Evolutionary conservation across 2,888 invertebrate genomes (phyloP).

Genomic region (Apodemia zela): DNA sequence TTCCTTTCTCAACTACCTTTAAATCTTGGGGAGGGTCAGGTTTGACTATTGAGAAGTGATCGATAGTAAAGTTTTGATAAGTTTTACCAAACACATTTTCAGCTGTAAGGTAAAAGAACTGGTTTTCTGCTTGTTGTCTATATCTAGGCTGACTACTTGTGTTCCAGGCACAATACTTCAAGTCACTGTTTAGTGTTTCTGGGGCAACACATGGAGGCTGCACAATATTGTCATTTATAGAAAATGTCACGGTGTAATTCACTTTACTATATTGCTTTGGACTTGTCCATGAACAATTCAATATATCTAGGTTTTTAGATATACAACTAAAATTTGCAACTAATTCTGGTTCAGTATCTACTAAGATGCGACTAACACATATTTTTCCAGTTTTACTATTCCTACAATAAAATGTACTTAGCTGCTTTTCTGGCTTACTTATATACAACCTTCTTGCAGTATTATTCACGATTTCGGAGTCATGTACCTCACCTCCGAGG

Average conservation of each 20-base stretch:
- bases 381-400: constrained; percentile 48
- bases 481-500: constrained; percentile 36
- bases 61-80: constrained; percentile 72
- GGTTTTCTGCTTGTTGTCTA: constrained; percentile 64
- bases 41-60: constrained; percentile 78
- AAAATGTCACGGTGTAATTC: constrained; percentile 50
- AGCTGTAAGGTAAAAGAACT: constrained; percentile 81
- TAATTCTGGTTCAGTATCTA: constrained; percentile 79
- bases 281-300: constrained; percentile 87
- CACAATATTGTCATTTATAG: constrained; percentile 43
- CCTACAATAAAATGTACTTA: constrained; percentile 77
- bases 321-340: constrained; percentile 87
- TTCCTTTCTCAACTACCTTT: constrained; percentile 44
- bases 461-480: constrained; percentile 78
- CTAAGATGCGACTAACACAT: constrained; percentile 53
- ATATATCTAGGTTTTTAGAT: constrained; percentile 85
- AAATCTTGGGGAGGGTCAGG: constrained; percentile 54
- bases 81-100: constrained; percentile 82
- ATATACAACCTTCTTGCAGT: constrained; percentile 82
- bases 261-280: constrained; percentile 63
- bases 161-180: constrained; percentile 53
- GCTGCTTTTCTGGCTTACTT: constrained; percentile 73
- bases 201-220: constrained; percentile 42
- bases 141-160: constrained; percentile 59
- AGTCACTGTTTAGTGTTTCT: constrained; percentile 34